Evolutionary conservation across 1,140 invertebrate species (phyloP), one percentile per base, ranked within the genome.

Genomic region (Cyrtorhinus lividipennis): DNA sequence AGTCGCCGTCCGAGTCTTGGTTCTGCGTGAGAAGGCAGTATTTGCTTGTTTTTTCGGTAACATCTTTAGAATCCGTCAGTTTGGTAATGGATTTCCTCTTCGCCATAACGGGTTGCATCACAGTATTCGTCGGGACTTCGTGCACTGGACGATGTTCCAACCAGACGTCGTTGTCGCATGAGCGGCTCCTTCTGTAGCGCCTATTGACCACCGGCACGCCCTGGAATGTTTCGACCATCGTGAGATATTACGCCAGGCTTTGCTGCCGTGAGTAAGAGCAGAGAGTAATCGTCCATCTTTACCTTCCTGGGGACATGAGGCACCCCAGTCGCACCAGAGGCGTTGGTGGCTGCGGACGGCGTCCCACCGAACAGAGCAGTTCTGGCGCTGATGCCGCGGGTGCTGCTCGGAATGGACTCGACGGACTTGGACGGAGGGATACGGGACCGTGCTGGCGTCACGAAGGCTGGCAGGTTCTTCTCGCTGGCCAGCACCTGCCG

Each of bases 11-110:
- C 0, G 86, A 85, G 72, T 96, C 92, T 45, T 88, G 84, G 67
- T 92, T 86, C 75, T 98, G 94, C 0, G 91, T 86, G 24, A 94
- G 85, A 0, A 98, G 76, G 65, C 90, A 88, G 72, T 98, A 98
- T 72, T 93, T 93, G 0, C 83, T 86, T 25, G 84, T 84, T 65
- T 87, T 85, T 63, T 82, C 81, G 0, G 80, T 81, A 24, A 93
- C 78, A 71, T 93, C 88, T 62, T 81, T 83, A 0, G 79, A 76
- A 64, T 80, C 75, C 1, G 78, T 79, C 1, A 97, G 73, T 70
- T 88, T 91, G 0, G 83, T 85, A 0, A 96, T 80, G 0, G 92
- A 92, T 71, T 90, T 88, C 63, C 85, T 83, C 70, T 87, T 85
- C 30, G 82, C 82, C 70, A 95, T 83, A 38, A 81, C 77, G 0